Evolutionary conservation across 2,113 vertebrate genomes (phyloP).

Genomic region (Callaeas wilsoni): DNA sequence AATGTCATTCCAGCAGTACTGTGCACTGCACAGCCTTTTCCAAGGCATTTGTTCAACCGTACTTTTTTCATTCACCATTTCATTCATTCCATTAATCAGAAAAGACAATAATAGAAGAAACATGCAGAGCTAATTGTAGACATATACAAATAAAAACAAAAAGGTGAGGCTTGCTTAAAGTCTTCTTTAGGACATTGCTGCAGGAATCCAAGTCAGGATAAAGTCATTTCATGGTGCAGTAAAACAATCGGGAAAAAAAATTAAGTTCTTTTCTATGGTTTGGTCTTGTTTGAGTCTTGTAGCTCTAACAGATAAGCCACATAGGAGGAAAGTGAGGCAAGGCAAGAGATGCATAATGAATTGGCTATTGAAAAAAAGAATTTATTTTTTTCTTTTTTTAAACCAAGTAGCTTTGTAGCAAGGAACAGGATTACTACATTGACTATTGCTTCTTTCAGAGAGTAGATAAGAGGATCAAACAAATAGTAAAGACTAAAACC

Average conservation of each 20-base stretch:
- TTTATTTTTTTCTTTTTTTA: neutral
- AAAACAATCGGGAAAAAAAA: neutral
- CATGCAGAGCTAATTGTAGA: neutral
- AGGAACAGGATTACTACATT: neutral
- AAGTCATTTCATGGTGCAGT: neutral
- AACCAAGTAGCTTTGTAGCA: neutral
- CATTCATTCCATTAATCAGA: neutral
- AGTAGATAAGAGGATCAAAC: neutral
- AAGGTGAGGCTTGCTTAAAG: neutral
- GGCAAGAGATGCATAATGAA: neutral
- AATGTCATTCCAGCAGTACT: neutral
- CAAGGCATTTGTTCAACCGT: neutral
- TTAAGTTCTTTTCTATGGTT: neutral
- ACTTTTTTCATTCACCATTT: neutral
- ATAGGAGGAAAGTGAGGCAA: neutral
- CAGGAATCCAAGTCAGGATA: neutral
- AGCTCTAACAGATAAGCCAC: neutral
- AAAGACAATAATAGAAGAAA: neutral
- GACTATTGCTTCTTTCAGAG: neutral
- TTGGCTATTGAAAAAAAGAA: neutral
- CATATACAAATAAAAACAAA: neutral
- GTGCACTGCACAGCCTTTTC: neutral
- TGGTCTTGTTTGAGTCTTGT: neutral
- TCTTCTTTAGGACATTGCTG: neutral
- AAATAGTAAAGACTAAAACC: neutral